Evolutionary conservation across 1,140 invertebrate species (phyloP).

Genomic region (Nasonia longicornis): DNA sequence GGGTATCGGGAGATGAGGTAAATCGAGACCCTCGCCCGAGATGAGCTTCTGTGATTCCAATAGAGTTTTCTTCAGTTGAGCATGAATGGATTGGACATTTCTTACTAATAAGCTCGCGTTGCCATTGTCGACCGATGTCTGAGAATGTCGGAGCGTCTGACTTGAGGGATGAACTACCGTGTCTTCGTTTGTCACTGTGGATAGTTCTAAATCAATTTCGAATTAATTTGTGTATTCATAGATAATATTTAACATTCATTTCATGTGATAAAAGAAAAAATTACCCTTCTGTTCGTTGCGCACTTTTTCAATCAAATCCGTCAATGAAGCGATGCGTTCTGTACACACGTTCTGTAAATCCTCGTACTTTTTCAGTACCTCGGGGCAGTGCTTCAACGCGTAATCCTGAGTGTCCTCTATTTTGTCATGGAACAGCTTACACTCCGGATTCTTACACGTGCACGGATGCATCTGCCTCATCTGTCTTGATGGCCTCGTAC

Average conservation of each 20-base stretch:
- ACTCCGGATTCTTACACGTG: constrained; percentile 58
- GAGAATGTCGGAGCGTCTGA: neutral
- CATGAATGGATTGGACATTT: constrained; percentile 60
- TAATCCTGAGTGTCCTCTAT: constrained; percentile 49
- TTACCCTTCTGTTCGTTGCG: constrained; percentile 60
- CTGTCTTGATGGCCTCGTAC: neutral
- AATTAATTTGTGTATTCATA: constrained; percentile 8
- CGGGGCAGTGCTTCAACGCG: constrained; percentile 54
- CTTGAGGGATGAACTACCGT: neutral
- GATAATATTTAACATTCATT: neutral
- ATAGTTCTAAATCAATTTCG: constrained; percentile 45
- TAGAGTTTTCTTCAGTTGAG: constrained; percentile 56
- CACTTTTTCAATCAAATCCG: constrained; percentile 59
- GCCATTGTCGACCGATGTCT: neutral
- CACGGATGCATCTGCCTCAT: constrained; percentile 39
- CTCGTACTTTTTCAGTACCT: constrained; percentile 58
- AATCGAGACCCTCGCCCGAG: constrained; percentile 36
- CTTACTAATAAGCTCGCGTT: constrained; percentile 55
- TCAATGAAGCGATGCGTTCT: constrained; percentile 62
- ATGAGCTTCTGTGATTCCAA: constrained; percentile 60
- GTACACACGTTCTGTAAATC: constrained; percentile 59
- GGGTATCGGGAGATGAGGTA: neutral
- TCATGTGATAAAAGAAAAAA: constrained; percentile 21
- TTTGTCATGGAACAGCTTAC: constrained; percentile 55
- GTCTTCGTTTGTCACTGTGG: neutral